phyloP scores from a whole-genome alignment of 92 coral and sea anemone species.

The Epizoanthus stellaris region DNA sequence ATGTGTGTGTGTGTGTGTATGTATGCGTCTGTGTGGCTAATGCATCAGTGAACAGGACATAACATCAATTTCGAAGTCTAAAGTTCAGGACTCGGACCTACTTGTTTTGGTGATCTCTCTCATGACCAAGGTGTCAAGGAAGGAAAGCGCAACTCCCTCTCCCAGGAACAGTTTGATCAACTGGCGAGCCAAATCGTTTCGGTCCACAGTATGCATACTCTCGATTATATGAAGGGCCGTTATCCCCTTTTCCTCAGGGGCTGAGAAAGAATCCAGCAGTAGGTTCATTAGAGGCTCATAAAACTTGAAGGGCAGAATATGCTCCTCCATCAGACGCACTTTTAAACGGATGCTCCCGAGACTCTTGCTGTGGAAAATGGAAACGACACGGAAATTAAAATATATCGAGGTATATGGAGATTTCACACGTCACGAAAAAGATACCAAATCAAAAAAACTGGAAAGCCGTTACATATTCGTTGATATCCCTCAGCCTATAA shows the following conservation, averaged over 20 bases:
- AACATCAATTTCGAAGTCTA: background rate
- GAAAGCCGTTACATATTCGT: too few species aligned
- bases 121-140: constrained; percentile 81
- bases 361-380: constrained; percentile 62
- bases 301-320: constrained; percentile 76
- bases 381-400: background rate
- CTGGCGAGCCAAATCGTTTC: constrained; percentile 82
- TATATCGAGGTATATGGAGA: background rate
- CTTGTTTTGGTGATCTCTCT: constrained; percentile 82
- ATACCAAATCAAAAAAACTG: background rate
- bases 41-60: too few species aligned
- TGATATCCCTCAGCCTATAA: too few species aligned
- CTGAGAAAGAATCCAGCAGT: constrained; percentile 67
- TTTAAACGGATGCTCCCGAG: constrained; percentile 92
- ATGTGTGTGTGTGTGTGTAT: too few species aligned
- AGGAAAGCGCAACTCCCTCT: constrained; percentile 69
- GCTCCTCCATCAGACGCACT: constrained; percentile 84
- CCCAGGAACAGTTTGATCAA: constrained; percentile 87
- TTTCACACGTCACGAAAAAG: background rate
- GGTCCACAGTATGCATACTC: constrained; percentile 80
- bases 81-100: constrained; percentile 23
- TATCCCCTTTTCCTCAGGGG: constrained; percentile 52
- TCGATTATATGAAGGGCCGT: constrained; percentile 82
- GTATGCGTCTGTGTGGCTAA: too few species aligned
- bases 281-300: constrained; percentile 79